Base-by-base conservation (phyloP, 2,888 invertebrate species). In the Globia sparganii region DNA sequence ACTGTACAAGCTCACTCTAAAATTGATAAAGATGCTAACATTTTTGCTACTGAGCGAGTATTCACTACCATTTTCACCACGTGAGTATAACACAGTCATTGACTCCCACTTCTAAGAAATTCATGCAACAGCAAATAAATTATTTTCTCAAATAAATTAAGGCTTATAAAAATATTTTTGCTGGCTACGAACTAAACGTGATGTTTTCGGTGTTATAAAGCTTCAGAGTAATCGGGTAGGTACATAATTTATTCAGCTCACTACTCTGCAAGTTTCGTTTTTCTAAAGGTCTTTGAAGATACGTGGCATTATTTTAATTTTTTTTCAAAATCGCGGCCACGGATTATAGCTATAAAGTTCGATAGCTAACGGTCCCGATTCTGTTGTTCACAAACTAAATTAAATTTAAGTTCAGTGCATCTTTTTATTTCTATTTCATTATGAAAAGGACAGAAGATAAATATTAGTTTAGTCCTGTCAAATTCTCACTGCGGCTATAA, bases 131-230 rank as follows among this genome's bases (percentile, higher is more conserved):
- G n/a, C 9, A n/a, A 46, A n/a, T 1, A 11, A 11, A n/a, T 13
- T 53, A 53, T 25, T 53, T 53, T 53, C 25, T 53, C 3, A 53
- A 25, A 53, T 53, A 3, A 53, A 53, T 15, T 13, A 56, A 28
- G 13, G n/a, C 13, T 5, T 28, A 15, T 56, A n/a, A 28, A 28
- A 28, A 56, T 28, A 56, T 5, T 1, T 0, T 5, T n/a, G 53
- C 59, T 40, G 25, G 61, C 25, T 56, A 40, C 15, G 34, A 61
- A 46, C 40, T 40, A 28, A 37, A 66, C 34, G 31, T 66, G 40
- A 56, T 31, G 28, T 72, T 66, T 72, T 56, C 56, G 18, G n/a
- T 56, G 31, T 3, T 56, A 43, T 40, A 66, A 72, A 66, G 66
- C 31, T 43, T 66, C 18, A 18, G 31, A 59, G 21, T 59, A 31